A percentile compares a stretch with the other conserved stretches of the same genome.
phyloP scores from a whole-genome alignment of 2,888 invertebrate genomes.

The Trichogramma dendrolimi region DNA sequence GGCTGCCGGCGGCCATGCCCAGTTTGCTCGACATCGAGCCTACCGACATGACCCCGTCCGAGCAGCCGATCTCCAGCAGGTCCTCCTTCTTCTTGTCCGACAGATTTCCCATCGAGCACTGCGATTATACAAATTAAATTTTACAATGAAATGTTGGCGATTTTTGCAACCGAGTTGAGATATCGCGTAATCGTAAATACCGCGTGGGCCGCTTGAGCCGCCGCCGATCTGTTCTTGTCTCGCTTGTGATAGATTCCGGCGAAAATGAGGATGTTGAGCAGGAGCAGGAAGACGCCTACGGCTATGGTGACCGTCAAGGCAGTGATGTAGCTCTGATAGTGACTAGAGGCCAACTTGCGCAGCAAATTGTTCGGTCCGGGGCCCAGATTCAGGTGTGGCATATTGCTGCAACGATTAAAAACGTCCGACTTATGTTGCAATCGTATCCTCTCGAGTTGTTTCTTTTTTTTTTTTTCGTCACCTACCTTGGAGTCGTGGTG shows the following conservation, averaged over 20 bases:
- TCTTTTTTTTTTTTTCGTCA: too few species aligned
- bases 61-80: constrained; percentile 68
- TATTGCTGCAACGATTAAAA: constrained; percentile 11
- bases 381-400: constrained; percentile 49
- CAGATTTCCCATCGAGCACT: constrained; percentile 35
- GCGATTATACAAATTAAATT: neutral
- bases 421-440: neutral
- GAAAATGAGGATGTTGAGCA: constrained; percentile 80
- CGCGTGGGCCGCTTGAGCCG: constrained; percentile 37
- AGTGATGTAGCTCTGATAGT: constrained; percentile 84
- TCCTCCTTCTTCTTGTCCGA: constrained; percentile 75
- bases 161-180: too few species aligned
- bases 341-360: constrained; percentile 73
- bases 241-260: constrained; percentile 85
- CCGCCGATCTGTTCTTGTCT: constrained; percentile 57
- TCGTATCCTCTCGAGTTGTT: neutral
- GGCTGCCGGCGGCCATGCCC: constrained; percentile 21
- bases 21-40: constrained; percentile 13
- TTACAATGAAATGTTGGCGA: too few species aligned
- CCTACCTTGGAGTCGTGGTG: constrained; percentile 19
- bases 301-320: constrained; percentile 84
- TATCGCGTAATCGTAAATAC: constrained; percentile 3
- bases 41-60: constrained; percentile 48
- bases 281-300: constrained; percentile 76
- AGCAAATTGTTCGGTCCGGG: constrained; percentile 68